A percentile compares a stretch with the other conserved stretches of the same genome.
Conservation (phyloP, 1,140 invertebrate genomes). For the Arion vulgaris region DNA sequence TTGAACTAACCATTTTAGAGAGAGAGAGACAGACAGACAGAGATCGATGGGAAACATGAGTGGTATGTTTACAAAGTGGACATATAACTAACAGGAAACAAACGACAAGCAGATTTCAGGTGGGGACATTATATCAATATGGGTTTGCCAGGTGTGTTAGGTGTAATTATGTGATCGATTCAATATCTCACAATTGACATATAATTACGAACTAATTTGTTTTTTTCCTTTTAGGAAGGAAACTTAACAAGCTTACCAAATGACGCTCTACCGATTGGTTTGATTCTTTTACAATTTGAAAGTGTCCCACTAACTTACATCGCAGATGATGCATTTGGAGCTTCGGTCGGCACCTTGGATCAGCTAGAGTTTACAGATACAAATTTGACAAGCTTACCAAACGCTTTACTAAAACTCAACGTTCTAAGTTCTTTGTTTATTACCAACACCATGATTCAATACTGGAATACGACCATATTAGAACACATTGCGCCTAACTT, state of each 20-base stretch:
- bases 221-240: slow-evolving; percentile 50
- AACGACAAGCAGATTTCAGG: too few species aligned
- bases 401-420: background rate
- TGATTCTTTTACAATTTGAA: background rate
- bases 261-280: background rate
- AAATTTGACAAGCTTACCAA: background rate
- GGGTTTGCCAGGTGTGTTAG: too few species aligned
- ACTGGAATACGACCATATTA: background rate
- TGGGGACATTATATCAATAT: too few species aligned
- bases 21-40: too few species aligned
- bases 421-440: background rate
- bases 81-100: too few species aligned
- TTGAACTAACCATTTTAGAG: too few species aligned
- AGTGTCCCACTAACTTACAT: background rate
- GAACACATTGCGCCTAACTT: background rate
- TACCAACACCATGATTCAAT: background rate
- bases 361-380: background rate
- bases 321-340: background rate
- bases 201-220: too few species aligned
- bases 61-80: too few species aligned
- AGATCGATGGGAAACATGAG: too few species aligned
- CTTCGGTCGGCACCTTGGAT: background rate
- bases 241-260: background rate
- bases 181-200: too few species aligned
- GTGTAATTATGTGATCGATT: too few species aligned